Evolutionary conservation across 2,797 vertebrate genomes (phyloP).

Genomic region (Scarus forsteni): DNA sequence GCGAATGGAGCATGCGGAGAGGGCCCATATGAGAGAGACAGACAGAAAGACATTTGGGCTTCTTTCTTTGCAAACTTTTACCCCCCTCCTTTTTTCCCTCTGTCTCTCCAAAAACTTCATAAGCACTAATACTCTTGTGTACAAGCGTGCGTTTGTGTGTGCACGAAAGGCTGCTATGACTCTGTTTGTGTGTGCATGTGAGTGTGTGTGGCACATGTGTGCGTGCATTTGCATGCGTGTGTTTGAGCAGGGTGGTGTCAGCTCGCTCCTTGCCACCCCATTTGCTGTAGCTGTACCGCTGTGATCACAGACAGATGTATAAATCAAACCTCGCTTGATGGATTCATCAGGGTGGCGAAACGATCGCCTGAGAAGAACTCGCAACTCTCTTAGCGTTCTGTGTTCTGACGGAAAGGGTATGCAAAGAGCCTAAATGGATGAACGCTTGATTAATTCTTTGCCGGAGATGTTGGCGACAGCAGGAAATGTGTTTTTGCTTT

Average conservation of each 20-base stretch:
- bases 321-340: conserved; percentile 99
- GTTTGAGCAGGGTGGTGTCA: conserved; percentile 84
- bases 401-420: conserved; percentile 99
- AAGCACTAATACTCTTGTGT: conserved; percentile 62
- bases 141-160: conserved; percentile 9
- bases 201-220: conserved; percentile 61
- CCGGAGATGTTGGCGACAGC: conserved; percentile 97
- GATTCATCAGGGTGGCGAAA: conserved; percentile 98
- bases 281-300: conserved; percentile 99
- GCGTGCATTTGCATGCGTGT: conserved; percentile 63
- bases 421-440: conserved; percentile 99
- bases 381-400: conserved; percentile 95
- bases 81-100: conserved; percentile 73
- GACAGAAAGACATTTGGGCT: conserved; percentile 71
- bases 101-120: conserved; percentile 77
- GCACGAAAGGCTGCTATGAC: conserved; percentile 28
- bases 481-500: conserved; percentile 97
- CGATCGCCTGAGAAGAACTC: conserved; percentile 91
- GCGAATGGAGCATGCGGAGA: conserved; percentile 75
- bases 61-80: conserved; percentile 81
- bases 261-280: conserved; percentile 96
- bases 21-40: conserved; percentile 67
- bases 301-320: conserved; percentile 99
- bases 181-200: conserved; percentile 50
- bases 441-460: conserved; percentile 99